phyloP scores from a whole-genome alignment of 2,797 vertebrate genomes.

The Enteromius viviparus region DNA sequence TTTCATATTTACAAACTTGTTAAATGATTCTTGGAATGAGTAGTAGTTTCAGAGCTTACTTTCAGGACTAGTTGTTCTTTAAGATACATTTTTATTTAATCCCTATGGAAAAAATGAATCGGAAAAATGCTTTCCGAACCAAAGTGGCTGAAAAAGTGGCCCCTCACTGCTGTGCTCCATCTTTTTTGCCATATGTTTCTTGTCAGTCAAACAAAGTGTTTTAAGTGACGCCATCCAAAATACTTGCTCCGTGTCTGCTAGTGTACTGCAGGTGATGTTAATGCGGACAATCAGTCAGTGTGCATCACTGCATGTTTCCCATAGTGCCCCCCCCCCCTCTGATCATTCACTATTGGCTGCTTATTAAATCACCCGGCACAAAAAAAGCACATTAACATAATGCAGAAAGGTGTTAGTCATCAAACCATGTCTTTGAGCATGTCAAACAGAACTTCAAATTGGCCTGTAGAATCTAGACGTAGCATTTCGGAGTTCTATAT shows the following conservation, averaged over 20 bases:
- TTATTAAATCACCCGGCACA: constrained; percentile 41
- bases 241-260: constrained; percentile 44
- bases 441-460: not conserved
- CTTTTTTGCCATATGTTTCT: not conserved
- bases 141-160: not conserved
- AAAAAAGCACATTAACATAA: constrained; percentile 28
- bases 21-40: not conserved
- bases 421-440: constrained; percentile 50
- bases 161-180: not conserved
- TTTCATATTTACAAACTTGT: not conserved
- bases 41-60: not conserved
- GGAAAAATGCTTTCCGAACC: not conserved
- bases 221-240: constrained; percentile 58
- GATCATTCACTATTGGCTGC: constrained; percentile 51
- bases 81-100: not conserved
- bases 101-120: constrained; percentile 9
- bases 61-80: not conserved
- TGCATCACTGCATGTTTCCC: constrained; percentile 54
- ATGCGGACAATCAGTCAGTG: constrained; percentile 33
- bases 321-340: constrained; percentile 32
- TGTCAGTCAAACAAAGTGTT: not conserved
- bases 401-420: constrained; percentile 44
- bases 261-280: constrained; percentile 39
- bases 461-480: not conserved
- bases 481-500: not conserved